phyloP scores from a whole-genome alignment of 2,888 invertebrate genomes.

The Rotaria magnacalcarata region DNA sequence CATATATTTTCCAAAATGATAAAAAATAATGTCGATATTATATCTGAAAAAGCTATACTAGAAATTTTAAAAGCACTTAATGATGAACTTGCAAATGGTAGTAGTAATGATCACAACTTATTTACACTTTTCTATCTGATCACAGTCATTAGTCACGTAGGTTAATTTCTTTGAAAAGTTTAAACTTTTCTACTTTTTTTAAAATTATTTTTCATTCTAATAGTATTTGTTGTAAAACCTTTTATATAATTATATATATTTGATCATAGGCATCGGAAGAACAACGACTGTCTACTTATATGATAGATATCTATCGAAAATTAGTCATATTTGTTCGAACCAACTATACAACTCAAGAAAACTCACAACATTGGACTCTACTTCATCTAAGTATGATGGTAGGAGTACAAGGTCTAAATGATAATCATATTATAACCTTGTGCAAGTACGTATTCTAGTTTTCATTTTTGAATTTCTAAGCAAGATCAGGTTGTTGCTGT shows the following conservation, averaged over 20 bases:
- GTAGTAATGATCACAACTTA: background rate
- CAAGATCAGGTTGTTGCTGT: background rate
- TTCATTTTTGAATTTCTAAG: background rate
- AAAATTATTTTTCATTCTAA: too few relatives aligned
- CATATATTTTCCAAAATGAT: background rate
- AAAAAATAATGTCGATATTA: background rate
- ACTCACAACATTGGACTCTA: background rate
- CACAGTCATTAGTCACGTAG: background rate
- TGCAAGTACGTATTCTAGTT: background rate
- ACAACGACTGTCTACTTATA: background rate
- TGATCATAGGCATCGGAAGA: background rate
- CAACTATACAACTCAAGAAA: background rate
- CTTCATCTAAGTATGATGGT: background rate
- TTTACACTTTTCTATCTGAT: background rate
- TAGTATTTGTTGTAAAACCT: too few relatives aligned
- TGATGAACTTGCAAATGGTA: background rate
- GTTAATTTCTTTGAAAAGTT: background rate
- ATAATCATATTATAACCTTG: background rate
- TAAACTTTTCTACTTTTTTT: background rate
- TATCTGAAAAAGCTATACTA: background rate
- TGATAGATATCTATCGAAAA: background rate
- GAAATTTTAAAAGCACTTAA: background rate
- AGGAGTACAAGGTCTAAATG: background rate
- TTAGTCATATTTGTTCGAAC: background rate
- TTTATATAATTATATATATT: background rate